A percentile compares a stretch with the other conserved stretches of the same genome.
Evolutionary conservation across 2,797 vertebrate species (phyloP).

Genomic region (Dendrocincla tyrannina): DNA sequence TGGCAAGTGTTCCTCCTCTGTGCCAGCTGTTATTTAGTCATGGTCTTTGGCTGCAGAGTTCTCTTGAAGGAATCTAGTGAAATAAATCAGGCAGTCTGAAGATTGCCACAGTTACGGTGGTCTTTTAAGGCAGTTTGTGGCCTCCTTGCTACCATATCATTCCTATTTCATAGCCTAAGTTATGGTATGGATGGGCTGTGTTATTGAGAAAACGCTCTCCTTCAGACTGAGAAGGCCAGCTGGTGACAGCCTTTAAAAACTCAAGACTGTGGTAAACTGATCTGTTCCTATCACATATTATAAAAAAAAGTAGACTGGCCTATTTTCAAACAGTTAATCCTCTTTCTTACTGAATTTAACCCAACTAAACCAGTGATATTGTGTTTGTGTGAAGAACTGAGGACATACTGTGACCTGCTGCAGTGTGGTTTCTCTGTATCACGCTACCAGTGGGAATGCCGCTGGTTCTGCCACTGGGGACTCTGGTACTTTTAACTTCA

Average conservation of each 20-base stretch:
- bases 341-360: background rate
- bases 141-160: background rate
- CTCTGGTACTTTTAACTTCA: background rate
- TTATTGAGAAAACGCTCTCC: background rate
- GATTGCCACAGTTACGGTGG: background rate
- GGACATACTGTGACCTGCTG: background rate
- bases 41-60: background rate
- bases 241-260: background rate
- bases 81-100: constrained; percentile 30
- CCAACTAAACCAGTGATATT: background rate
- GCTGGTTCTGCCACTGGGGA: background rate
- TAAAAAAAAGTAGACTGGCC: background rate
- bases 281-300: background rate
- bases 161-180: background rate
- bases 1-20: background rate
- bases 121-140: background rate
- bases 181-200: background rate
- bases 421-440: background rate
- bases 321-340: background rate
- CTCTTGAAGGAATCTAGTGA: background rate
- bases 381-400: background rate
- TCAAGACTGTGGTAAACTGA: background rate
- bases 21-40: constrained; percentile 27
- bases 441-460: background rate
- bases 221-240: background rate